A percentile compares a stretch with the other conserved stretches of the same genome.
Conservation (phyloP, 2,797 vertebrate species). For the Squalus acanthias region DNA sequence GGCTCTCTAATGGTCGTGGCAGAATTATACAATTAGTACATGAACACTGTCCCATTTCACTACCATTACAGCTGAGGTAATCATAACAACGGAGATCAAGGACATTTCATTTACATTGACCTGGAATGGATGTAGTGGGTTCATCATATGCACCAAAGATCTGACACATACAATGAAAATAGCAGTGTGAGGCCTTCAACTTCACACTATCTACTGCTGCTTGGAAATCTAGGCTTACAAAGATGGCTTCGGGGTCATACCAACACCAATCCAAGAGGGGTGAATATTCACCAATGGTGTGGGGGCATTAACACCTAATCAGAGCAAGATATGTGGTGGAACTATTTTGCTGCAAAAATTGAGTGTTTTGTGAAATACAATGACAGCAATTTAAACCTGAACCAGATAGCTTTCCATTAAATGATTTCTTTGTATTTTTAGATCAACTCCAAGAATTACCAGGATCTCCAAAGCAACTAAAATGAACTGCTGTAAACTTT, state of each 20-base stretch:
- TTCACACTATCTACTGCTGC: neutral
- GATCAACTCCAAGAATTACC: neutral
- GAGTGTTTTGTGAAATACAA: neutral
- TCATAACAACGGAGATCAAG: neutral
- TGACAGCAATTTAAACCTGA: neutral
- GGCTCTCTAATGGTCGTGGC: neutral
- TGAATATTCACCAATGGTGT: neutral
- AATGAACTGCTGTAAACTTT: neutral
- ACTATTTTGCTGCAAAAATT: neutral
- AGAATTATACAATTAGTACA: neutral
- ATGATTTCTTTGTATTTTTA: neutral
- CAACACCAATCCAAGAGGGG: neutral
- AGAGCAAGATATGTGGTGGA: neutral
- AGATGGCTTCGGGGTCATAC: neutral
- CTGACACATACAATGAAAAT: neutral
- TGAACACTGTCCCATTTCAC: neutral
- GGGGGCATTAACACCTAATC: neutral
- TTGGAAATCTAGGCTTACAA: neutral
- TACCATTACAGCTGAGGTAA: neutral
- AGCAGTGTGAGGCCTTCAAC: neutral
- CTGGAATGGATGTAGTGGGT: neutral
- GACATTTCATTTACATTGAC: neutral
- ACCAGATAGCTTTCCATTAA: neutral
- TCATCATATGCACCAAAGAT: neutral
- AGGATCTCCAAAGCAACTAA: neutral